Evolutionary conservation across 2,797 vertebrate species (phyloP), one percentile per base, ranked within the genome.

Genomic region (Oceanodroma leucorhoa): DNA sequence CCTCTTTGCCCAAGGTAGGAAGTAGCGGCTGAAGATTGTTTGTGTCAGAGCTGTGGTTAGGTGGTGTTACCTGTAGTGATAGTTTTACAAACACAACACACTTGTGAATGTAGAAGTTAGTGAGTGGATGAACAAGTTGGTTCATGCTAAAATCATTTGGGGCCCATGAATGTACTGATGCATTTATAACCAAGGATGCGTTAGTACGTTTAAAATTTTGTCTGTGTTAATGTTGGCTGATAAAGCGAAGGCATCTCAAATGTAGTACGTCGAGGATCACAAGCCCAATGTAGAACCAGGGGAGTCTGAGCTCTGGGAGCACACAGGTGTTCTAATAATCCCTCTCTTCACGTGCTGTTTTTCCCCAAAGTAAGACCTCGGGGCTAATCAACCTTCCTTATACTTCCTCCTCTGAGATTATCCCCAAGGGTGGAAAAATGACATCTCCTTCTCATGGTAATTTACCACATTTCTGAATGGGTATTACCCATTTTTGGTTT

Each of bases 371-470:
- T 34, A 80, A 80, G 34, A 66, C 55, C 43, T 66, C 57, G n/a
- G 57, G 55, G 30, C 36, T 88, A 40, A 62, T 90, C 78, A 76
- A 27, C 73, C n/a, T 84, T 76, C 70, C 58, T 89, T 36, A 7
- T 51, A 6, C 16, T 75, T 83, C 26, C 24, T 83, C 48, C 53
- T 73, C 45, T 80, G 77, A 36, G 16, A 18, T 77, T 48, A n/a
- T 89, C 7, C 78, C 53, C 5, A 11, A 27, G 67, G 32, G 14
- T 21, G 60, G 17, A 67, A 89, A 65, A 94, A 87, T 65, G 19
- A 22, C 26, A 48, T 70, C 21, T 76, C 70, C 5, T 48, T 58
- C 83, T 77, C 21, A 8, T 62, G 43, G 67, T 41, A 58, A 43
- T 58, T 83, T 50, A 26, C 29, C 3, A 0, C 57, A 12, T 78